A percentile compares a stretch with the other conserved stretches of the same genome.
Evolutionary conservation across 2,113 vertebrate genomes (phyloP).

Genomic region (Neogobius melanostomus): DNA sequence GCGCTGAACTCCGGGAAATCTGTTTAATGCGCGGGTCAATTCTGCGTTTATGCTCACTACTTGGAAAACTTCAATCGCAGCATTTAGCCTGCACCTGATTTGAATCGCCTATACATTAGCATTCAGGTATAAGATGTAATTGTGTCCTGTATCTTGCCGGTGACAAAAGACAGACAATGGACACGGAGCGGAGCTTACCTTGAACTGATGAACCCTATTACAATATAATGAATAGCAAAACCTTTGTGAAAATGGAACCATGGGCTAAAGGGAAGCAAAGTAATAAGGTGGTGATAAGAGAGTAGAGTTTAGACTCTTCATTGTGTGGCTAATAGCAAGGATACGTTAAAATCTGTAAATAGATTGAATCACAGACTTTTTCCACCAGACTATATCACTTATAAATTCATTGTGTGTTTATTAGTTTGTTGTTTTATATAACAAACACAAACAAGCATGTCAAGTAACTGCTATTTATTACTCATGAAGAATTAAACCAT

Average conservation of each 20-base stretch:
- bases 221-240: slow-evolving; percentile 13
- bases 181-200: slow-evolving; percentile 2
- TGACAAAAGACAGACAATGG: slow-evolving; percentile 9
- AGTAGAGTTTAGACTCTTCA: not conserved
- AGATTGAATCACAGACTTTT: not conserved
- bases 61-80: not conserved
- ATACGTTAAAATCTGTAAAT: slow-evolving; percentile 1
- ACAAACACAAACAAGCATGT: too few relatives aligned
- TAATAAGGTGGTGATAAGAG: not conserved
- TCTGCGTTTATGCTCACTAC: not conserved
- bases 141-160: slow-evolving; percentile 1
- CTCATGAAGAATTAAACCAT: too few relatives aligned
- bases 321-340: slow-evolving; percentile 4
- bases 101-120: not conserved
- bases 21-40: slow-evolving; percentile 3
- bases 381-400: not conserved
- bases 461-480: too few relatives aligned
- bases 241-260: slow-evolving; percentile 1
- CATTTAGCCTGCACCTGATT: not conserved
- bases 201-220: slow-evolving; percentile 10
- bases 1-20: not conserved
- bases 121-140: slow-evolving; percentile 3
- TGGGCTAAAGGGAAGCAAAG: not conserved
- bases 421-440: too few relatives aligned
- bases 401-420: too few relatives aligned